phyloP scores from a whole-genome alignment of 37 sponge, comb jelly and placozoan genomes.

The Cliona cf. orientalis region DNA sequence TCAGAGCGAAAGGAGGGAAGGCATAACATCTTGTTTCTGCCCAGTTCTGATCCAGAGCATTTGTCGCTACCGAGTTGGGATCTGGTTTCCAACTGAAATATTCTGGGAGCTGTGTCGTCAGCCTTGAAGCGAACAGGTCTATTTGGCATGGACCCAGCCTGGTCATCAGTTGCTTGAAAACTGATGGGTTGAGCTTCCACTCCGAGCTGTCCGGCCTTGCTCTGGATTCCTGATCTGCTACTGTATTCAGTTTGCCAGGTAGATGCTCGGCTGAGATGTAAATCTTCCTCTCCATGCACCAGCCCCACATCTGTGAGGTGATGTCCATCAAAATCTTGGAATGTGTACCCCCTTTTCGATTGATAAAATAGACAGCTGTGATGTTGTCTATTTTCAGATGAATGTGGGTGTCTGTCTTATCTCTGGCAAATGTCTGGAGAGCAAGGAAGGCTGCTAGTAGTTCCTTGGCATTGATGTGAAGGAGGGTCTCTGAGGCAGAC shows the following conservation, averaged over 20 bases:
- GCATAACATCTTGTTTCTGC: too few species aligned
- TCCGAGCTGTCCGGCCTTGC: not conserved
- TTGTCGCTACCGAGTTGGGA: not conserved
- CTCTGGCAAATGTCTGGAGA: too few species aligned
- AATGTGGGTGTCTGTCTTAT: too few species aligned
- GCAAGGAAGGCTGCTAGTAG: too few species aligned
- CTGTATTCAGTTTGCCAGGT: not conserved
- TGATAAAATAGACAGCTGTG: too few species aligned
- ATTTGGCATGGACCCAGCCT: not conserved
- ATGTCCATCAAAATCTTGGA: not conserved
- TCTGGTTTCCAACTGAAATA: conserved; percentile 21
- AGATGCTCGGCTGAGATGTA: conserved; percentile 3
- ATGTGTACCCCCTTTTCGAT: conserved; percentile 28
- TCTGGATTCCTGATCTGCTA: conserved; percentile 15
- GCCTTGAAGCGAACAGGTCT: too few species aligned
- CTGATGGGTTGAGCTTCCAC: conserved; percentile 13
- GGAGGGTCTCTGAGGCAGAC: not conserved
- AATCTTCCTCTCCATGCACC: conserved; percentile 19
- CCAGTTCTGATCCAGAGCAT: not conserved
- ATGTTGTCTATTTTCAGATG: too few species aligned
- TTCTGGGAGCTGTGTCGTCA: too few species aligned
- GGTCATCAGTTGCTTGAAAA: not conserved
- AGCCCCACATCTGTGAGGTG: not conserved
- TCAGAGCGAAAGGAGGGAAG: too few species aligned
- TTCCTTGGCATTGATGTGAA: not conserved